Base-by-base conservation (phyloP, 1,140 invertebrate species). In the Bombus superbus region DNA sequence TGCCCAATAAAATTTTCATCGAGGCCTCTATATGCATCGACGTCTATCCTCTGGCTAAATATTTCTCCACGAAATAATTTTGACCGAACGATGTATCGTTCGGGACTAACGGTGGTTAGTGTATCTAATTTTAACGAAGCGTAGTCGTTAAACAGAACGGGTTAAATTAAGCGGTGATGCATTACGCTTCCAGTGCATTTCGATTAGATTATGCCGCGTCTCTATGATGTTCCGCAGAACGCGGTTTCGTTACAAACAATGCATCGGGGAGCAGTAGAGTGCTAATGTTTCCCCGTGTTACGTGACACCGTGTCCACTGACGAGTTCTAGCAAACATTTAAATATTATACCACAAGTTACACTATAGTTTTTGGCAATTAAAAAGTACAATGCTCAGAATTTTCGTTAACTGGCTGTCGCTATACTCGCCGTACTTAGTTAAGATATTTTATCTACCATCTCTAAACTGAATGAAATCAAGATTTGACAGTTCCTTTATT, bases 211-310 rank as follows among this genome's bases (percentile, higher is more conserved):
- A 72, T 25, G 38, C 32, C 32, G 64, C 68, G 53, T 79, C 53
- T 85, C 75, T 72, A 15, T 85, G 82, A 84, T 68, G 74, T 69
- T 79, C 13, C 47, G 13, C 83, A 84, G 76, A 84, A 72, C 83
- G 64, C 74, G 38, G 53, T 59, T 69, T 47, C 53, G 47, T 69
- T 78, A 66, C 64, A 69, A 78, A 83, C 62, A 73, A 77, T 78
- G 66, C 64, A 83, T 69, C 74, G 44, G 76, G 68, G 38, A 66
- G 38, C 53, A 72, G 42, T 85, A 72, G 5, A 9, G 32, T 32
- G 38, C 35, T 72, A 59, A 69, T 64, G 68, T 72, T 85, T 72
- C 42, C 59, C 42, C n/a, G 68, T 18, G 64, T 85, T 80, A 72
- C 53, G n/a, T 57, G 53, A 72, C 42, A 80, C 35, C 53, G 32